Evolutionary conservation across 2,113 vertebrate genomes (phyloP).

Genomic region (Delphinapterus leucas): DNA sequence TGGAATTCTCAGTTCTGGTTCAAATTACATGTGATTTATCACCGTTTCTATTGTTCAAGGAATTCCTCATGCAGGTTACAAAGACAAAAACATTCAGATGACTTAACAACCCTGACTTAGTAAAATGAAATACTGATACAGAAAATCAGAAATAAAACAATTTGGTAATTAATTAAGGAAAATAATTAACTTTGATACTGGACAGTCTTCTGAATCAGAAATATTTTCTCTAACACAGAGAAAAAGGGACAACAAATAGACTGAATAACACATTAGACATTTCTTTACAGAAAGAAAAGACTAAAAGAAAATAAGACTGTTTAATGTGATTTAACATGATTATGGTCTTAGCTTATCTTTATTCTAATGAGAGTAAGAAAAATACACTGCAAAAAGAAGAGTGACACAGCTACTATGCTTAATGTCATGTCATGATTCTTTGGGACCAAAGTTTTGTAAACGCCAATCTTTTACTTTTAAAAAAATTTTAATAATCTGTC

Average conservation of each 20-base stretch:
- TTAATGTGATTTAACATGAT: background rate
- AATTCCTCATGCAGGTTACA: background rate
- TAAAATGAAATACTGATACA: background rate
- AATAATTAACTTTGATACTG: background rate
- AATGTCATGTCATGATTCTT: background rate
- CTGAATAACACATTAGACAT: background rate
- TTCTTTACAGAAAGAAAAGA: background rate
- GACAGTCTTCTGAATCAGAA: background rate
- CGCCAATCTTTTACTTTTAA: background rate
- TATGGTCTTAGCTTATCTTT: background rate
- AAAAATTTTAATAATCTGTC: background rate
- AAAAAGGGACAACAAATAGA: background rate
- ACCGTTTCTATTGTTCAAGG: background rate
- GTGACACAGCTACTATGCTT: background rate
- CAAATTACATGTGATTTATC: constrained; percentile 38
- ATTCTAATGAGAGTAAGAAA: background rate
- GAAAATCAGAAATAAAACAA: background rate
- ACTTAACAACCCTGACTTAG: background rate
- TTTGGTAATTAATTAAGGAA: background rate
- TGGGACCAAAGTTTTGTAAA: background rate
- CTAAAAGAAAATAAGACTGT: background rate
- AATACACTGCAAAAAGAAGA: background rate
- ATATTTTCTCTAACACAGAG: background rate
- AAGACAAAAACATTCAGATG: constrained; percentile 24
- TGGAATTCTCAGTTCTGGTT: constrained; percentile 48